Conservation (phyloP, 2,888 invertebrate species). For the Neoitamus cyanurus region DNA sequence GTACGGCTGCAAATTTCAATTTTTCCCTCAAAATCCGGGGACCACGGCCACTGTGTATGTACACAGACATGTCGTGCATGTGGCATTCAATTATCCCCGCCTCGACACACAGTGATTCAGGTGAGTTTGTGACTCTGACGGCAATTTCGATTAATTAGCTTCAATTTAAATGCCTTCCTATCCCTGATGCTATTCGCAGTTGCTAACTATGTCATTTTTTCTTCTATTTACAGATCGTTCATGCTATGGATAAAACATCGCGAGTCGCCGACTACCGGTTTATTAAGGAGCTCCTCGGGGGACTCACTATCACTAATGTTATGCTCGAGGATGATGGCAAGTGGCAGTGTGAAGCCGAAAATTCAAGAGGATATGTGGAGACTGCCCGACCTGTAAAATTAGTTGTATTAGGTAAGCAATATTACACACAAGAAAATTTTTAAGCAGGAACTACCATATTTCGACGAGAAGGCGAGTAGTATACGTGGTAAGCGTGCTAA, state of each 20-base stretch:
- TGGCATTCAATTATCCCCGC: constrained; percentile 3
- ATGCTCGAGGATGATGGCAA: constrained; percentile 76
- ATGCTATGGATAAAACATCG: constrained; percentile 27
- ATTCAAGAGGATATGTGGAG: constrained; percentile 71
- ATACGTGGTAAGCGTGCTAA: too few relatives aligned
- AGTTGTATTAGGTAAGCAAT: constrained; percentile 73
- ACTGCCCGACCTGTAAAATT: constrained; percentile 75
- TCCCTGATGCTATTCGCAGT: background rate
- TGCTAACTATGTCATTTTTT: background rate
- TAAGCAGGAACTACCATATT: too few relatives aligned
- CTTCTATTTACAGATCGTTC: constrained; percentile 41
- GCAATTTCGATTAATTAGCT: constrained; percentile 8
- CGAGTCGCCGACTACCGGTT: constrained; percentile 66
- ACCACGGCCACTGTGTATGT: background rate
- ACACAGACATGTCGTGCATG: background rate
- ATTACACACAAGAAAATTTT: too few relatives aligned
- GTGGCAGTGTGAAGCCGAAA: constrained; percentile 79
- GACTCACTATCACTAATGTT: constrained; percentile 66
- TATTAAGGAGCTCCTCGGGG: constrained; percentile 65
- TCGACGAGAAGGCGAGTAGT: too few relatives aligned
- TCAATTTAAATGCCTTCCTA: background rate
- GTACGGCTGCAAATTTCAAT: constrained; percentile 16
- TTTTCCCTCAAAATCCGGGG: background rate
- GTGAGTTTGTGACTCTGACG: background rate
- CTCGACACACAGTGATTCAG: background rate